Conservation (phyloP, 2,888 invertebrate genomes). For the Mythimna impura region DNA sequence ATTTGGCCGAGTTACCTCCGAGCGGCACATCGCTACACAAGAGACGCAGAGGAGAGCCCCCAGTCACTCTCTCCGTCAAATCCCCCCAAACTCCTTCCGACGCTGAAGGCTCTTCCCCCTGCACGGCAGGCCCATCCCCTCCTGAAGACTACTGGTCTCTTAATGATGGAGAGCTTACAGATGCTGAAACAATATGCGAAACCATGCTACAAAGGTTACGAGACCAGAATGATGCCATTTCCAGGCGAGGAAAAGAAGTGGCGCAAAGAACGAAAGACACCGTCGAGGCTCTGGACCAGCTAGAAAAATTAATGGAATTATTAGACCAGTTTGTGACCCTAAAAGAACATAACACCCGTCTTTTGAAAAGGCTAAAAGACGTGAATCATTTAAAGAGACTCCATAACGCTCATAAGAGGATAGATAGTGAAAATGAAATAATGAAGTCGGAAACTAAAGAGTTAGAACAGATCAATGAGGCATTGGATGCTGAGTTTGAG, state of each 20-base stretch:
- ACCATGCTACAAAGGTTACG: constrained; percentile 83
- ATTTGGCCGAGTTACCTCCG: constrained; percentile 81
- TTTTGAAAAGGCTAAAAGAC: constrained; percentile 93
- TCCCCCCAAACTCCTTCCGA: constrained; percentile 83
- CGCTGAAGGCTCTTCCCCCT: constrained; percentile 85
- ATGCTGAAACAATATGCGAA: constrained; percentile 82
- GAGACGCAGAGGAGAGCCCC: constrained; percentile 85
- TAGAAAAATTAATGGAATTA: constrained; percentile 94
- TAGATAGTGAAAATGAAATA: constrained; percentile 82
- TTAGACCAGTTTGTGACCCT: constrained; percentile 94
- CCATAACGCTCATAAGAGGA: constrained; percentile 90
- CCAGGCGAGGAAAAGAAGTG: constrained; percentile 88
- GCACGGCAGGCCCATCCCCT: constrained; percentile 81
- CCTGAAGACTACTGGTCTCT: constrained; percentile 80
- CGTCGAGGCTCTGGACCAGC: constrained; percentile 93
- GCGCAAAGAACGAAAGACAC: constrained; percentile 91
- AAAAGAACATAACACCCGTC: constrained; percentile 93
- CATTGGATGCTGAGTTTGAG: constrained; percentile 91
- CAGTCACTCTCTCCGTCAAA: constrained; percentile 83
- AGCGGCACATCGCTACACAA: constrained; percentile 86
- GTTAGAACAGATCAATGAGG: constrained; percentile 84
- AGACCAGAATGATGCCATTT: constrained; percentile 84
- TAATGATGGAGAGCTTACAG: constrained; percentile 76
- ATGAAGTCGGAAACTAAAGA: constrained; percentile 81
- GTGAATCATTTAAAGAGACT: constrained; percentile 93